These are phyloP conservation scores for Echinometra lucunter DNA, from an alignment of 53 echinoderm and acorn worm species.

Conservation along the genomic window DNA sequence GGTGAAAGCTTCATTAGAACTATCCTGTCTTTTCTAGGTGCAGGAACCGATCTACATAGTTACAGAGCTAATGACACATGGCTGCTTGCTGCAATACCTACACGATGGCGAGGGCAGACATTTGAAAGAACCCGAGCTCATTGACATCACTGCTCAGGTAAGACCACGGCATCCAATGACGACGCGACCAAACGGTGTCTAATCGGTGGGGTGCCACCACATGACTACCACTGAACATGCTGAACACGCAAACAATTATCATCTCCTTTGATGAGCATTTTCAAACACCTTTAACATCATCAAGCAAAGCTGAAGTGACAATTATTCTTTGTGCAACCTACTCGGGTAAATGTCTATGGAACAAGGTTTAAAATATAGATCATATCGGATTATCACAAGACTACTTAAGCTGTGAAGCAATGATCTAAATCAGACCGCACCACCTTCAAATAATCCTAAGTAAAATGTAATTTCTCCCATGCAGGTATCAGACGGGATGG, in stretches of 20 bases:
- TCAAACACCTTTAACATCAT: too few species aligned
- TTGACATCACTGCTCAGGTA: conserved; percentile 98
- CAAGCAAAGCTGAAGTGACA: too few species aligned
- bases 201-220: background rate
- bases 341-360: too few species aligned
- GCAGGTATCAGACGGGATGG: conserved; percentile 98
- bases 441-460: too few species aligned
- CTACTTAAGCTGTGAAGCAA: too few species aligned
- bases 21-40: background rate
- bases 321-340: too few species aligned
- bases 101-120: conserved; percentile 95
- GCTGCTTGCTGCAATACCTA: conserved; percentile 93
- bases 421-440: too few species aligned
- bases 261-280: too few species aligned
- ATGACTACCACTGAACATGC: background rate
- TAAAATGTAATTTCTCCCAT: background rate
- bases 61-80: conserved; percentile 96
- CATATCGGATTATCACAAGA: too few species aligned
- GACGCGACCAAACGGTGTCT: background rate
- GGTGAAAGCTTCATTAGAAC: too few species aligned
- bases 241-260: too few species aligned
- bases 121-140: conserved; percentile 89
- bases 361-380: too few species aligned
- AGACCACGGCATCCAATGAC: background rate
- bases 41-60: conserved; percentile 99